phyloP scores from a whole-genome alignment of 35 echinoderm and acorn worm genomes.

The Hemicentrotus pulcherrimus region DNA sequence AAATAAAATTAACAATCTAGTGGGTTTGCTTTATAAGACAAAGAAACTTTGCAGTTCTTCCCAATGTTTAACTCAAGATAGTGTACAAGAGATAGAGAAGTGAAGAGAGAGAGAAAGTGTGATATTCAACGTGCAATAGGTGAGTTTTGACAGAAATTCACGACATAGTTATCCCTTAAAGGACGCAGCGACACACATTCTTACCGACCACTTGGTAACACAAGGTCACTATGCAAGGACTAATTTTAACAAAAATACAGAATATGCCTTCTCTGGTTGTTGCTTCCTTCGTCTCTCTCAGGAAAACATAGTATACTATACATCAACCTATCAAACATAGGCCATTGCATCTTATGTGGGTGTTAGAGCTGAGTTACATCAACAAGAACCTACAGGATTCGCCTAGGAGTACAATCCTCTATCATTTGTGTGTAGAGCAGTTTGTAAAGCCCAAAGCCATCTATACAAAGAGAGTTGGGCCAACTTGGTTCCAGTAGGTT shows the following conservation, averaged over 20 bases:
- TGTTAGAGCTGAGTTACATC: not conserved
- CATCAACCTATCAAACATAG: not conserved
- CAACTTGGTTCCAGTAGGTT: too few relatives aligned
- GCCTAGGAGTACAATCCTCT: too few relatives aligned
- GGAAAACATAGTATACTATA: not conserved
- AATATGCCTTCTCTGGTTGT: not conserved
- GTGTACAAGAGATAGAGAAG: not conserved
- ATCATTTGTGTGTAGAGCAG: too few relatives aligned
- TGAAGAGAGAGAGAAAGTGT: not conserved
- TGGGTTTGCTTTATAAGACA: not conserved
- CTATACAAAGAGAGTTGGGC: too few relatives aligned
- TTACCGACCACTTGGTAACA: not conserved
- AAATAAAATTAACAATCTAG: not conserved
- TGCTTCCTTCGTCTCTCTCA: too few relatives aligned
- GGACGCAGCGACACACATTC: not conserved
- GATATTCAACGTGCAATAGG: not conserved
- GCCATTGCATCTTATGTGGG: not conserved
- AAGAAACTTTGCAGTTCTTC: not conserved
- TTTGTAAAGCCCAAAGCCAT: too few relatives aligned
- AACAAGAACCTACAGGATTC: not conserved
- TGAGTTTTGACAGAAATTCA: conserved; percentile 5
- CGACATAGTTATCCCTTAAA: not conserved
- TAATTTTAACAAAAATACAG: not conserved
- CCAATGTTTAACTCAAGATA: not conserved
- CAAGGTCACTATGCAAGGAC: not conserved